phyloP scores from a whole-genome alignment of 2,888 invertebrate genomes.

The Drosophila percnosoma region DNA sequence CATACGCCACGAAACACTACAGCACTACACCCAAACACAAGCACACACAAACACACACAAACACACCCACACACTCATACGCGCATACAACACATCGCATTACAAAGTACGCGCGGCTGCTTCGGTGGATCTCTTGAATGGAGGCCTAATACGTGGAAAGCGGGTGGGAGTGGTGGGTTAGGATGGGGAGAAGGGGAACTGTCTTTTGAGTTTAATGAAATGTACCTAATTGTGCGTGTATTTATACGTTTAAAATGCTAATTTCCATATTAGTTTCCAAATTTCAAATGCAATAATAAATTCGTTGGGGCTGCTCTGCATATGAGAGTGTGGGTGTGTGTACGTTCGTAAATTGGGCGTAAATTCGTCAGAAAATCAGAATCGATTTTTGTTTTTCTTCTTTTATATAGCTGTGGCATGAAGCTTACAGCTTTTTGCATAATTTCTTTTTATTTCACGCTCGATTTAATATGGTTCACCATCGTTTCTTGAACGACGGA shows the following conservation, averaged over 20 bases:
- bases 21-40: slow-evolving; percentile 7
- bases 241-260: slow-evolving; percentile 80
- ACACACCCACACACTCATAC: background rate
- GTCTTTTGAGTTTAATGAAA: slow-evolving; percentile 74
- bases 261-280: slow-evolving; percentile 75
- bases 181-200: slow-evolving; percentile 4
- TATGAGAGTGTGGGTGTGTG: slow-evolving; percentile 1
- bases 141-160: background rate
- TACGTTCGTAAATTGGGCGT: slow-evolving; percentile 68
- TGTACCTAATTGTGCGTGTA: slow-evolving; percentile 77
- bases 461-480: slow-evolving; percentile 61
- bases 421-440: slow-evolving; percentile 68
- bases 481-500: background rate
- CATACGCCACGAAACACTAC: slow-evolving; percentile 22
- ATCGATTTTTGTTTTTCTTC: slow-evolving; percentile 63
- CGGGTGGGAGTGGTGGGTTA: slow-evolving; percentile 1
- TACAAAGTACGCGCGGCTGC: slow-evolving; percentile 50
- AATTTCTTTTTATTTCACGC: slow-evolving; percentile 80
- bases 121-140: slow-evolving; percentile 34
- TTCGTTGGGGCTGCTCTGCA: slow-evolving; percentile 11
- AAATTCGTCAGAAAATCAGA: slow-evolving; percentile 69
- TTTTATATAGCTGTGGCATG: slow-evolving; percentile 12
- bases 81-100: slow-evolving; percentile 13
- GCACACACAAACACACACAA: background rate
- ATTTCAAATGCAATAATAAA: slow-evolving; percentile 63